Base-by-base conservation (phyloP, 35 echinoderm and acorn worm genomes). In the Acanthaster planci region DNA sequence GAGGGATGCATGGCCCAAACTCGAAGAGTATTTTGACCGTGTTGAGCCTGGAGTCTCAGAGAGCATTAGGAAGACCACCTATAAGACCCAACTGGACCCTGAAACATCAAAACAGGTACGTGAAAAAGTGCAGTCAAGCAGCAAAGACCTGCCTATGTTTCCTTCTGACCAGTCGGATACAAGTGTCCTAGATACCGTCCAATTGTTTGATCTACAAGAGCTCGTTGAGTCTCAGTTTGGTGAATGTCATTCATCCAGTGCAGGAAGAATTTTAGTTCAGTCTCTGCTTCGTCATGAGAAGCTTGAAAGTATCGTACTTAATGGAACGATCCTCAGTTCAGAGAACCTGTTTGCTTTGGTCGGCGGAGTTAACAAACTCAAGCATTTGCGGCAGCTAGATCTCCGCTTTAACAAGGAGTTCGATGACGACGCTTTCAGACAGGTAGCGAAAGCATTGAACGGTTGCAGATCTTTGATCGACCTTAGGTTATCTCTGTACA, bases 401-500 rank as follows among this genome's bases (percentile, higher is more conserved):
- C 60, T 68, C 12, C 60, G 60, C 29, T 26, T 68, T 2, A 68
- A 68, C 8, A 35, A 68, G 21, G 1, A 68, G 23, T 10, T 68
- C 23, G 60, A 68, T 34, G 60, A 68, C 21, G 4, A 10, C 12
- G 60, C 60, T 4, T 68, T 68, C 60, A 6, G 2, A 5, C 19
- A 2, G 60, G 60, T 68, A 29, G 8, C 27, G 29, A 26, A 68
- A 22, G 4, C 42, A 6, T 12, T 47, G 12, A 4, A 12, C 12
- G 4, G 12, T 4, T 72, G 64, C 64, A 72, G 10, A 72, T 27
- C 10, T 10, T 34, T 72, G 64, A 34, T 21, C 14, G 64, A 72
- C 30, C 64, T 72, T 29, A 72, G 64, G 30, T 8, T 72, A 8
- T 72, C 64, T 72, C n/a, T 72, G 64, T 72, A 29, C 64, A 35